Base-by-base conservation (phyloP, 2,797 vertebrate genomes). In the Galagoides demidoff region DNA sequence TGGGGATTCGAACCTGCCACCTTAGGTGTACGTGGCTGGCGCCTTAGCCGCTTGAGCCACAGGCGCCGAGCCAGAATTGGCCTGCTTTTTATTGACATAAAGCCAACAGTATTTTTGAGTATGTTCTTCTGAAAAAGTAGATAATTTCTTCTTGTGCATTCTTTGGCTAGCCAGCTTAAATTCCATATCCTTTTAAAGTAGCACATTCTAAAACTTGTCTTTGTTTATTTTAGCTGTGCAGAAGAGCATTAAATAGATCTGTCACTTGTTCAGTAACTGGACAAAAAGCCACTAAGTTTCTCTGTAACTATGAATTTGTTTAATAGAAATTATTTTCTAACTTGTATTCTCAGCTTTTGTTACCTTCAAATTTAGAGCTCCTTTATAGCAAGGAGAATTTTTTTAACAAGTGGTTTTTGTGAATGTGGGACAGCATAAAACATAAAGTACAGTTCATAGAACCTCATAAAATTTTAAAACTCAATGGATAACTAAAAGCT, bases 161-260 rank as follows among this genome's bases (percentile, higher is more conserved):
- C 85, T 77, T 93, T 59, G 87, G 39, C 59, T 93, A 0, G 79
- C 74, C 23, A 89, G 70, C 57, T 83, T 74, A 79, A 95, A 84
- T 76, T 78, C 52, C 37, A n/a, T 73, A 61, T 84, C 61, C 83
- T 81, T 94, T 84, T 94, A 89, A 92, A 95, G 39, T 8, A 79
- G 22, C 23, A 5, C 16, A 61, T 86, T 92, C 52, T 25, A 8
- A 76, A 49, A 89, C 34, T 22, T 74, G 68, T 88, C 27, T 87
- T 45, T 79, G 8, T 59, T 7, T 66, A 17, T 34, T 78, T 79
- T 61, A 64, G 64, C 52, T 34, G 5, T 83, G 22, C 17, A 64
- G 11, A 84, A 79, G 74, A 74, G 3, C 37, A 2, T 77, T 63
- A 43, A 45, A 7, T 68, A 55, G 45, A 55, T 43, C 43, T 83